Evolutionary conservation across 2,113 vertebrate species (phyloP).

Genomic region (Oostethus manadensis): DNA sequence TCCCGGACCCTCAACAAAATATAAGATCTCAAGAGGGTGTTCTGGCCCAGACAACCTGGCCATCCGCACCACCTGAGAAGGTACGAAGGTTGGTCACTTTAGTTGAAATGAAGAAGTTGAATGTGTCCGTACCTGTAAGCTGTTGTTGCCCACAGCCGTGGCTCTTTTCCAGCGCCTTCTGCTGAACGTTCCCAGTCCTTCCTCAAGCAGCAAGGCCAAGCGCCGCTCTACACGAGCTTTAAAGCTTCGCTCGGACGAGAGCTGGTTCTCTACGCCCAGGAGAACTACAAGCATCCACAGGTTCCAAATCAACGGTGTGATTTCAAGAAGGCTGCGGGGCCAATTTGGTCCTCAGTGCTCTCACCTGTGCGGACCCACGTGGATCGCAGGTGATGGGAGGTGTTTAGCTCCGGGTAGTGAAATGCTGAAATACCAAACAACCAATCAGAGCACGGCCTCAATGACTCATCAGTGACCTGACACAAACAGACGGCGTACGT

Average conservation of each 20-base stretch:
- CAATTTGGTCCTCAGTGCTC: conserved; percentile 10
- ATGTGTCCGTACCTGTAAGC: conserved; percentile 81
- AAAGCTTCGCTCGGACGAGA: conserved; percentile 83
- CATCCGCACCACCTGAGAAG: conserved; percentile 83
- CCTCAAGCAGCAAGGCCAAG: conserved; percentile 84
- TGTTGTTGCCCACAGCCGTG: conserved; percentile 78
- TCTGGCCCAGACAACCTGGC: conserved; percentile 77
- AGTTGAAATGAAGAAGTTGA: background rate
- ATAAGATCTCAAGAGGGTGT: conserved; percentile 84
- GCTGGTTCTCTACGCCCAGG: conserved; percentile 83
- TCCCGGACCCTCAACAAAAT: conserved; percentile 87
- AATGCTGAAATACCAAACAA: conserved; percentile 71
- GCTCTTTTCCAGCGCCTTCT: conserved; percentile 83
- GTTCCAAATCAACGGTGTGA: background rate
- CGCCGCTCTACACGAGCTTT: conserved; percentile 89
- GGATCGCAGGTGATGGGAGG: conserved; percentile 82
- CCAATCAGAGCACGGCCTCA: background rate
- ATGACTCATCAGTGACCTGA: too few species aligned
- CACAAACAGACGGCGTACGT: conserved; percentile 62
- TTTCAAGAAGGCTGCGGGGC: background rate
- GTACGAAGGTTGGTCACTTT: background rate
- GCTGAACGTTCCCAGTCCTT: conserved; percentile 72
- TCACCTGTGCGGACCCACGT: conserved; percentile 96
- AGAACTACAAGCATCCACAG: conserved; percentile 55
- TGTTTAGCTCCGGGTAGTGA: conserved; percentile 90